Evolutionary conservation across 2,888 invertebrate genomes (phyloP).

Genomic region (Gymnoscelis rufifasciata): DNA sequence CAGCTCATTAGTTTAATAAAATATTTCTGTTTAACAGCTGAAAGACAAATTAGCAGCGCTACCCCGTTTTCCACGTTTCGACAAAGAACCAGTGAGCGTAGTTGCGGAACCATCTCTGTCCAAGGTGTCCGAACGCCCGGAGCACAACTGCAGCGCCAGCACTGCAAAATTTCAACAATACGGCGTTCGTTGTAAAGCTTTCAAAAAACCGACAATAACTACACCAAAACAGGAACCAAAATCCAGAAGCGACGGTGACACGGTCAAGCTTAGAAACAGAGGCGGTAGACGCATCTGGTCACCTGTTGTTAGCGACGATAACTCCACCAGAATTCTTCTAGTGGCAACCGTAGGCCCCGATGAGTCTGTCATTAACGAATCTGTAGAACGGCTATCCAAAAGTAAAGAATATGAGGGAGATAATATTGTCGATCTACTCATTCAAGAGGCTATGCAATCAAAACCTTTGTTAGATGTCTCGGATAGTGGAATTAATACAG

Average conservation of each 20-base stretch:
- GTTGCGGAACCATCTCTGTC: conserved; percentile 49
- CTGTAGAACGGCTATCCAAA: conserved; percentile 45
- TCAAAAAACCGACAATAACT: no score
- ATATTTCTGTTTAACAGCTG: conserved; percentile 44
- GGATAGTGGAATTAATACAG: conserved; percentile 40
- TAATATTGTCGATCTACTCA: conserved; percentile 50
- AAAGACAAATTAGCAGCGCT: conserved; percentile 51
- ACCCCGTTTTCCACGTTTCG: conserved; percentile 38
- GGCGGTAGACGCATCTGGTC: conserved; percentile 23
- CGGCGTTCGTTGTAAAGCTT: conserved; percentile 39
- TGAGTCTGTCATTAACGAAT: conserved; percentile 50
- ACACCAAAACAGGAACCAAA: conserved; percentile 19
- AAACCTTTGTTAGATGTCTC: conserved; percentile 19
- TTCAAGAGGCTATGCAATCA: conserved; percentile 48
- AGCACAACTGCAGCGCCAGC: conserved; percentile 33
- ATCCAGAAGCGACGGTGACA: conserved; percentile 40
- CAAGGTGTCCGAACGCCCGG: conserved; percentile 50
- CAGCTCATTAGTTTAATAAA: no score
- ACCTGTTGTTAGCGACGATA: conserved; percentile 36
- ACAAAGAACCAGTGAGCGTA: conserved; percentile 44
- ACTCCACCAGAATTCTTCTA: conserved; percentile 41
- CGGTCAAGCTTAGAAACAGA: conserved; percentile 7
- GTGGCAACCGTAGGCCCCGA: conserved; percentile 48
- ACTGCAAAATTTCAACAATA: conserved; percentile 35
- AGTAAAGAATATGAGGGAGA: conserved; percentile 38